A percentile compares a stretch with the other conserved stretches of the same genome.
These are phyloP conservation scores for Leptodactylus fuscus DNA, from an alignment of 2,113 vertebrate genomes.

Conservation along the genomic window DNA sequence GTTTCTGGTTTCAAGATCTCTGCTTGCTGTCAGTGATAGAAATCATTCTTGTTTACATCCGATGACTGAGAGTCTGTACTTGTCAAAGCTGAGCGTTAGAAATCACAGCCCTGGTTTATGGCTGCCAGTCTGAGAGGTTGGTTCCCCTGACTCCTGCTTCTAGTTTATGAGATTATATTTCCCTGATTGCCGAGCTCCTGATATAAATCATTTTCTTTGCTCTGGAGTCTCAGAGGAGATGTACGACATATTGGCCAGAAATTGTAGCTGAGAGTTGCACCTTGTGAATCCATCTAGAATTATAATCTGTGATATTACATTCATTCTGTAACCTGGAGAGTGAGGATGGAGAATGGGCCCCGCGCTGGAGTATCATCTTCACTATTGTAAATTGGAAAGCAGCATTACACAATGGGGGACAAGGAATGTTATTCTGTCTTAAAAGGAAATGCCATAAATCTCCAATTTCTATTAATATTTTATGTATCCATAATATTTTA, in stretches of 20 bases:
- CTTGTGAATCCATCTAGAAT: neutral
- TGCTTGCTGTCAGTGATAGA: neutral
- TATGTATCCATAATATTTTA: too few species aligned
- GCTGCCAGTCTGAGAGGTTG: neutral
- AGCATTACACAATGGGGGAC: neutral
- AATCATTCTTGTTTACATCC: neutral
- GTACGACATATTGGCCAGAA: conserved; percentile 6
- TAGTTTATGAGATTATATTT: conserved; percentile 20
- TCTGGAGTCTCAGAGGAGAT: neutral
- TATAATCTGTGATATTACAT: neutral
- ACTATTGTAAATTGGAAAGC: neutral
- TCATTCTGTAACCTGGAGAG: neutral
- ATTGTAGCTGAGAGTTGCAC: conserved; percentile 1
- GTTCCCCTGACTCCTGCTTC: neutral
- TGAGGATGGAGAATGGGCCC: neutral
- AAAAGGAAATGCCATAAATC: neutral
- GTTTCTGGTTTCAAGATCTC: neutral
- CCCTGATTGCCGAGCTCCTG: neutral
- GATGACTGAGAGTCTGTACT: neutral
- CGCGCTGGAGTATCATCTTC: neutral
- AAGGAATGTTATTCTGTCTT: neutral
- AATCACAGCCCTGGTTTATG: neutral
- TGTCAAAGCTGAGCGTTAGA: neutral
- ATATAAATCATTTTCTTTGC: conserved; percentile 13
- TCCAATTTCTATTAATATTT: neutral